Percentiles rank a stretch among this genome's conserved stretches.
phyloP scores from a whole-genome alignment of 1,140 invertebrate species.

The Bombus vancouverensis region DNA sequence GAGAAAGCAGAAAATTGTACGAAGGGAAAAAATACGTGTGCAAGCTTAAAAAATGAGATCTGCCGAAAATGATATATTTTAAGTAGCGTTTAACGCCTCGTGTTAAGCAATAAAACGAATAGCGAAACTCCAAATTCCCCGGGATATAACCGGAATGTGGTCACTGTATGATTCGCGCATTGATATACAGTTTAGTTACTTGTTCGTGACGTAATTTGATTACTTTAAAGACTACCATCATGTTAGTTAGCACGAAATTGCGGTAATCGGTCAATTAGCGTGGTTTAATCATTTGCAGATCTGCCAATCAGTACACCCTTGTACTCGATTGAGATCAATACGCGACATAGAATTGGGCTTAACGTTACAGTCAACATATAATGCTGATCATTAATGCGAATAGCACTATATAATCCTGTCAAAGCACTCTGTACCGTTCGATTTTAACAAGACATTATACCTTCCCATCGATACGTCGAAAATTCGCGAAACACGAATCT shows the following conservation, averaged over 20 bases:
- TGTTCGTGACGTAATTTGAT: not conserved
- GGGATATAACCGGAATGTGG: not conserved
- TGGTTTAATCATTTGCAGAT: slow-evolving; percentile 29
- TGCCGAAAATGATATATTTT: too few relatives aligned
- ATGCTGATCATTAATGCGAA: slow-evolving; percentile 15
- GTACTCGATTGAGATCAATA: slow-evolving; percentile 15
- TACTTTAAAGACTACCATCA: slow-evolving; percentile 32
- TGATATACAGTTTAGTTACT: not conserved
- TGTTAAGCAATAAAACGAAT: not conserved
- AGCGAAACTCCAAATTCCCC: not conserved
- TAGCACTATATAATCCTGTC: not conserved
- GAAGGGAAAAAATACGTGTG: too few relatives aligned
- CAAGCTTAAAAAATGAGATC: too few relatives aligned
- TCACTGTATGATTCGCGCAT: not conserved
- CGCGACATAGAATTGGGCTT: not conserved
- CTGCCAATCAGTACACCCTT: slow-evolving; percentile 32
- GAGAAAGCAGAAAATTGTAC: not conserved
- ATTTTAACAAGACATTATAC: not conserved
- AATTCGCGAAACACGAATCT: too few relatives aligned
- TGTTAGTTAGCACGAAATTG: slow-evolving; percentile 33
- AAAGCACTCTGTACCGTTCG: not conserved
- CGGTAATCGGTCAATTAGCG: slow-evolving; percentile 35
- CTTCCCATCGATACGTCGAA: not conserved
- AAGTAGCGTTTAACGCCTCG: not conserved
- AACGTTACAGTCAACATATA: not conserved